A percentile compares a stretch with the other conserved stretches of the same genome.
These are phyloP conservation scores for Cuniculus paca DNA, from an alignment of 2,797 vertebrate genomes.

Conservation along the genomic window DNA sequence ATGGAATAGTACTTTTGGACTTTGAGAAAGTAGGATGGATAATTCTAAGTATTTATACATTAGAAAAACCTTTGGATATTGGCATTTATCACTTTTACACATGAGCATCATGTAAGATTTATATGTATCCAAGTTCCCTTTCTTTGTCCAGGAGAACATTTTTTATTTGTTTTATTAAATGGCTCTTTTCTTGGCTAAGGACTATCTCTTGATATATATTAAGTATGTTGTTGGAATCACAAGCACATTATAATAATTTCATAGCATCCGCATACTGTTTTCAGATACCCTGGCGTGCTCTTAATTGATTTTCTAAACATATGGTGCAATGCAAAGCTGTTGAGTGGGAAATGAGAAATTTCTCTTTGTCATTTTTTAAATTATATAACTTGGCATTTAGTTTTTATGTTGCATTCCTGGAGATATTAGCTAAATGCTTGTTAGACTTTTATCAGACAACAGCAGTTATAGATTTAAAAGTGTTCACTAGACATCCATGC, in stretches of 20 bases:
- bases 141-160: background rate
- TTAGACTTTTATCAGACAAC: constrained; percentile 38
- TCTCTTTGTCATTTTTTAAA: constrained; percentile 59
- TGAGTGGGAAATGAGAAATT: constrained; percentile 58
- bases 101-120: background rate
- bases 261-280: background rate
- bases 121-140: background rate
- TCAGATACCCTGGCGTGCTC: constrained; percentile 50
- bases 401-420: constrained; percentile 52
- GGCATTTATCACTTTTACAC: background rate
- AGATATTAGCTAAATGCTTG: constrained; percentile 34
- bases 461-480: constrained; percentile 17
- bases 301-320: constrained; percentile 73
- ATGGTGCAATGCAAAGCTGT: constrained; percentile 38
- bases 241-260: constrained; percentile 22
- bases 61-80: background rate
- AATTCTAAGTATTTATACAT: constrained; percentile 14
- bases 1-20: background rate
- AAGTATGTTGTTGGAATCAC: constrained; percentile 16
- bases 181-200: background rate
- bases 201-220: background rate
- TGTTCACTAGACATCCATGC: background rate
- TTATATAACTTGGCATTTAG: constrained; percentile 28
- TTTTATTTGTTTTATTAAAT: constrained; percentile 48
- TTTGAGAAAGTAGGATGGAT: background rate